A percentile compares a stretch with the other conserved stretches of the same genome.
These are phyloP conservation scores for Sycophila sp. DNA, from an alignment of 1,140 invertebrate genomes.

Conservation along the genomic window DNA sequence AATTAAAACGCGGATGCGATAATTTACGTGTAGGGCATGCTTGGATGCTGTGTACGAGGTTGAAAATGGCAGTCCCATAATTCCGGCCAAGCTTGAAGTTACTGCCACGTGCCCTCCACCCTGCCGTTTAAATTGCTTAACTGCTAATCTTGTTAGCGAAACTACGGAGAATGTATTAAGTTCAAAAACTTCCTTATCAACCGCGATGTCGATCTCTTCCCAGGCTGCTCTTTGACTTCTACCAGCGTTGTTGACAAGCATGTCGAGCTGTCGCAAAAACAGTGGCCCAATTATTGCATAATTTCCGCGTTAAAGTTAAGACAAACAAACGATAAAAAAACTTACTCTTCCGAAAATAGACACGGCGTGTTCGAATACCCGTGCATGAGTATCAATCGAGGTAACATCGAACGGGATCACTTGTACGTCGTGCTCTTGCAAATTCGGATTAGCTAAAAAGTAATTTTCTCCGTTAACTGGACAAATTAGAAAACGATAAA, in stretches of 20 bases:
- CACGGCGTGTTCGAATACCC: slow-evolving; percentile 73
- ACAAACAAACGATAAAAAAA: too few species aligned
- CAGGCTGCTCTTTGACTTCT: slow-evolving; percentile 82
- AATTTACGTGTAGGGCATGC: slow-evolving; percentile 81
- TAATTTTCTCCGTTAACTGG: slow-evolving; percentile 41
- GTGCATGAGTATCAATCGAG: slow-evolving; percentile 71
- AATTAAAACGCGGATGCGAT: neutral
- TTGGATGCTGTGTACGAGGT: slow-evolving; percentile 83
- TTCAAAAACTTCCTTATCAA: slow-evolving; percentile 83
- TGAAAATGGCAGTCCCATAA: slow-evolving; percentile 77
- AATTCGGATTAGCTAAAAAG: slow-evolving; percentile 57
- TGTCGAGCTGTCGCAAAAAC: slow-evolving; percentile 81
- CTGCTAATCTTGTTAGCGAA: slow-evolving; percentile 74
- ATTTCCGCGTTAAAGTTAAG: too few species aligned
- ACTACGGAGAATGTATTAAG: slow-evolving; percentile 84
- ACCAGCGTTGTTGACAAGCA: slow-evolving; percentile 86
- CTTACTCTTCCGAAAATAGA: slow-evolving; percentile 77
- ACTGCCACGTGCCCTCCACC: slow-evolving; percentile 76
- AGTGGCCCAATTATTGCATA: too few species aligned
- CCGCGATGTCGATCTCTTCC: slow-evolving; percentile 78
- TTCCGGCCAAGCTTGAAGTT: slow-evolving; percentile 78
- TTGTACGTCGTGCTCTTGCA: slow-evolving; percentile 73
- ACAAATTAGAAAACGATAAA: slow-evolving; percentile 8
- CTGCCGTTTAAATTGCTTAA: slow-evolving; percentile 73
- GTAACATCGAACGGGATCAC: slow-evolving; percentile 79